phyloP scores from a whole-genome alignment of 2,797 vertebrate genomes.

The Eidolon dupreanum region DNA sequence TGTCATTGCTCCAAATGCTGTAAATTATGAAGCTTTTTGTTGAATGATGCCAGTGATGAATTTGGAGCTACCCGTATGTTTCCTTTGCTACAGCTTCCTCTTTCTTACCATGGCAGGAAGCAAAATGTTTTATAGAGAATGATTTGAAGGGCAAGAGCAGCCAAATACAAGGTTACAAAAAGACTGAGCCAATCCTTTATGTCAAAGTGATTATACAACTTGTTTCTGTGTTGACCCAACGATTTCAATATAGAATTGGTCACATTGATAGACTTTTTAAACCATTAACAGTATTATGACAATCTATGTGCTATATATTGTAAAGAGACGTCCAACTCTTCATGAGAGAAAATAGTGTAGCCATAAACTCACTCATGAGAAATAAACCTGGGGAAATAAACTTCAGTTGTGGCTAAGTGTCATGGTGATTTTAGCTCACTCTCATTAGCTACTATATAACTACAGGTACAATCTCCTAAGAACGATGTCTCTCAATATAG shows the following conservation, averaged over 20 bases:
- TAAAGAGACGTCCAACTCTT: slow-evolving; percentile 30
- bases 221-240: slow-evolving; percentile 20
- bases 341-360: not conserved
- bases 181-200: slow-evolving; percentile 28
- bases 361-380: slow-evolving; percentile 4
- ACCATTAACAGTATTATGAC: not conserved
- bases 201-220: slow-evolving; percentile 29
- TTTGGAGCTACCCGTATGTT: not conserved
- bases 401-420: not conserved
- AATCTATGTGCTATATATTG: not conserved
- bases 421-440: slow-evolving; percentile 13
- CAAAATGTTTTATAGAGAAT: not conserved
- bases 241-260: slow-evolving; percentile 24
- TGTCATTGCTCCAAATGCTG: not conserved
- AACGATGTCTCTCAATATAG: not conserved
- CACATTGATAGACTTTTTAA: not conserved
- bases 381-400: slow-evolving; percentile 48
- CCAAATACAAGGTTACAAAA: slow-evolving; percentile 32
- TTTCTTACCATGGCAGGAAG: not conserved
- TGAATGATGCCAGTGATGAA: not conserved
- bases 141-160: not conserved
- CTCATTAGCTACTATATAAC: slow-evolving; percentile 59
- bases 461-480: slow-evolving; percentile 33
- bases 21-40: not conserved
- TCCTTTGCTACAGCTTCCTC: not conserved